These are phyloP conservation scores for Calameuta filiformis DNA, from an alignment of 2,888 invertebrate species.

Conservation along the genomic window DNA sequence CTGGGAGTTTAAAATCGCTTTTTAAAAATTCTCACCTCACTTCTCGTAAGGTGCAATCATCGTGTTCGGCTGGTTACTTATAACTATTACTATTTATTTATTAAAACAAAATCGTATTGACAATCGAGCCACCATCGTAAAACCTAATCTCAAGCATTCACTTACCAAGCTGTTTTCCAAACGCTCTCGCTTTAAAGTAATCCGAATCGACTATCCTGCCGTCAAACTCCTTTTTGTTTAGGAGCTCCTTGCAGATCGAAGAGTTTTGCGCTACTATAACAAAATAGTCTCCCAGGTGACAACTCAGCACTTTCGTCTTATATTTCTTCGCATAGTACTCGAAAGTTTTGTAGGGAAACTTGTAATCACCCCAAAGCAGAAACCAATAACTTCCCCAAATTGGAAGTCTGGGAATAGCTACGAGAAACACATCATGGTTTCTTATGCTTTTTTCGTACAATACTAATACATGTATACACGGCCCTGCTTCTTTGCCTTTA, in stretches of 20 bases:
- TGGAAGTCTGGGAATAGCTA: constrained; percentile 74
- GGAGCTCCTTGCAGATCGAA: constrained; percentile 70
- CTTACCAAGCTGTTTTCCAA: constrained; percentile 69
- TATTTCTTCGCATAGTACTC: constrained; percentile 69
- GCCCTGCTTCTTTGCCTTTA: background rate
- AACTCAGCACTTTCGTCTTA: constrained; percentile 72
- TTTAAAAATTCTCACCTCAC: too few relatives aligned
- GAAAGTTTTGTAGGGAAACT: constrained; percentile 69
- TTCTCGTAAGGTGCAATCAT: too few relatives aligned
- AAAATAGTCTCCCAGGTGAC: constrained; percentile 69
- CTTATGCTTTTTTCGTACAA: constrained; percentile 1
- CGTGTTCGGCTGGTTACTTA: background rate
- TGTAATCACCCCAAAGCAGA: constrained; percentile 68
- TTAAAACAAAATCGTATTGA: too few relatives aligned
- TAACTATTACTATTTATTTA: background rate
- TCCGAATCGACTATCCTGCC: constrained; percentile 69
- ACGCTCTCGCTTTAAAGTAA: constrained; percentile 68
- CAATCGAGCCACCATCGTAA: too few relatives aligned
- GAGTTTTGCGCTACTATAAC: constrained; percentile 70
- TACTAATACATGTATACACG: background rate
- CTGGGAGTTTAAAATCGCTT: too few relatives aligned
- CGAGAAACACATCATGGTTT: constrained; percentile 9
- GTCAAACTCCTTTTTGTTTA: constrained; percentile 72
- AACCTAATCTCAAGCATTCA: constrained; percentile 6
- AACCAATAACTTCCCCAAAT: constrained; percentile 74